Percentiles rank a stretch among this genome's conserved stretches.
Evolutionary conservation across 2,888 invertebrate genomes (phyloP).

Genomic region (Sminthurinus aureus): DNA sequence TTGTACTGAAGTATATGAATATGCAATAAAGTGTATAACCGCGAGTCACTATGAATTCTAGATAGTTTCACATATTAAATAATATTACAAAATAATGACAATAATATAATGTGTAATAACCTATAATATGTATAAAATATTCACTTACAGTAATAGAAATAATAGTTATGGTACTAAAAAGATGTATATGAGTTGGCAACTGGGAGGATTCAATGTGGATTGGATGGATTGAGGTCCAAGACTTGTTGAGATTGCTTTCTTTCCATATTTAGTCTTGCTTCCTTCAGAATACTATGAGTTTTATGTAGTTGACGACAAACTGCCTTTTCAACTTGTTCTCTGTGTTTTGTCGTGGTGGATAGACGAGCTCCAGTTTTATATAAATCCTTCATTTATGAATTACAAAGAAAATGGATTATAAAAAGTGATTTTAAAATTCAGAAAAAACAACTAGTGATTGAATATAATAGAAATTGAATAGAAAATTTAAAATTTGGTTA

Average conservation of each 20-base stretch:
- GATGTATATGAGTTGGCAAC: background rate
- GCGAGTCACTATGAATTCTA: too few species aligned
- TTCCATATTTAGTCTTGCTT: conserved; percentile 75
- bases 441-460: background rate
- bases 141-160: background rate
- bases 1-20: too few species aligned
- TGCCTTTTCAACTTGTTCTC: conserved; percentile 82
- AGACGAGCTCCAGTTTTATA: conserved; percentile 80
- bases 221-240: conserved; percentile 34
- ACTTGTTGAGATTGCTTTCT: conserved; percentile 54
- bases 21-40: too few species aligned
- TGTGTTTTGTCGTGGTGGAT: conserved; percentile 78
- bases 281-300: conserved; percentile 77
- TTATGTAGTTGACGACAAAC: conserved; percentile 82
- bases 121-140: too few species aligned
- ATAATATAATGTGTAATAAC: too few species aligned
- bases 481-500: too few species aligned
- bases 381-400: conserved; percentile 66
- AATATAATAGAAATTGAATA: background rate
- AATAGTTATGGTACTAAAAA: background rate
- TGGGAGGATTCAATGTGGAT: background rate
- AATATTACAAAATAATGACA: too few species aligned
- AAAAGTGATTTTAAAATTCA: background rate
- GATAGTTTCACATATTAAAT: too few species aligned
- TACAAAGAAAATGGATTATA: background rate